These are phyloP conservation scores for Nannobrachium achirus DNA, from an alignment of 2,113 vertebrate species.

Conservation along the genomic window DNA sequence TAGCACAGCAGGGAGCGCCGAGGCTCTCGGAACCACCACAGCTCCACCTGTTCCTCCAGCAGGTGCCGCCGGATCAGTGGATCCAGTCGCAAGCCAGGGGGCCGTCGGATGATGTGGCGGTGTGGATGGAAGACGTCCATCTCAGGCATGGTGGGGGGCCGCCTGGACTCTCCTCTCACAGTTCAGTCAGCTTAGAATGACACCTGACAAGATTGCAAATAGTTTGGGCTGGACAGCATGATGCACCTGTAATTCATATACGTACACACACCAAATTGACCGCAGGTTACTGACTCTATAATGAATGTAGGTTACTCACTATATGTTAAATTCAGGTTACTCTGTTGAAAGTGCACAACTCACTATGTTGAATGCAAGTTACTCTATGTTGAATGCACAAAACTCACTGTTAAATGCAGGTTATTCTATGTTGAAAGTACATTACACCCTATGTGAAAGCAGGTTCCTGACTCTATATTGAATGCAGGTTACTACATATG, in stretches of 20 bases:
- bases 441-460: too few species aligned
- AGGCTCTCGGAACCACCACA: conserved; percentile 95
- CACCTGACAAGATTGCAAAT: conserved; percentile 73
- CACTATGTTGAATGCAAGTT: background rate
- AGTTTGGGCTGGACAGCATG: conserved; percentile 64
- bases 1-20: conserved; percentile 90
- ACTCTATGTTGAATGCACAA: too few species aligned
- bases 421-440: too few species aligned
- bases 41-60: conserved; percentile 90
- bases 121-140: conserved; percentile 73
- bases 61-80: conserved; percentile 75
- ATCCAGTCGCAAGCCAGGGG: conserved; percentile 44
- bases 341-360: too few species aligned
- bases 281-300: conserved; percentile 78
- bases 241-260: conserved; percentile 59
- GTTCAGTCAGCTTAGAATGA: background rate
- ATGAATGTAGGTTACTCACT: too few species aligned
- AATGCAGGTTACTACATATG: background rate
- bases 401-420: background rate
- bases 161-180: background rate
- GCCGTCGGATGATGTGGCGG: conserved; percentile 34
- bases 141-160: conserved; percentile 67
- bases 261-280: conserved; percentile 72
- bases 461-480: background rate
- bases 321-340: too few species aligned